Evolutionary conservation across 2,888 invertebrate species (phyloP), one percentile per base, ranked within the genome.

Genomic region (Chesias legatella): DNA sequence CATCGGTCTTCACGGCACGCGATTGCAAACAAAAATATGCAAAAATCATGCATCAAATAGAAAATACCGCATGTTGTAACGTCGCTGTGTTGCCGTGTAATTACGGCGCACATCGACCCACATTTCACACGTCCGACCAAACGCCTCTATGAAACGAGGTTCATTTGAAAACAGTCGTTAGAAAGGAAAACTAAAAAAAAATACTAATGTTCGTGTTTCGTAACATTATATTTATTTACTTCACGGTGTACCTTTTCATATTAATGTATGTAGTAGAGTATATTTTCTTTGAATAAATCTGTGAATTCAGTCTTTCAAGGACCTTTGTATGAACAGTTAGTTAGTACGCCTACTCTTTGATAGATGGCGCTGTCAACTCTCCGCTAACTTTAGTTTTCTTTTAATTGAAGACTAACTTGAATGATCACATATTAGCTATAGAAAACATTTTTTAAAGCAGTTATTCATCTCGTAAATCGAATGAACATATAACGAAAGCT

Each of bases 21-120:
- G 32, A 32, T 42, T 42, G 26, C 30, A 33, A 29, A 20, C 35
- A 8, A 6, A 39, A 8, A 32, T 41, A 35, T 36, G 34, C 39
- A 43, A 35, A 45, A 33, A 11, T 46, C 28, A 31, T 38, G 31
- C 38, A 33, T 27, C 26, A 36, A 10, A 33, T 20, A 21, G 8
- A 20, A 30, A 17, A 17, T 17, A 5, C 3, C 13, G 26, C 20
- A 22, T 38, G 33, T 41, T 33, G 38, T 33, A 41, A 43, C 17
- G 34, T n/a, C 22, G 30, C 22, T 9, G 23, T 46, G 36, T n/a
- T 24, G 25, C 22, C 29, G 26, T 29, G 28, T 42, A 48, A 47
- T 49, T 44, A 50, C 50, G 29, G 30, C 34, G 40, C 40, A 33
- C 38, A 35, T 33, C 44, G 47, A 50, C 52, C 52, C 47, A 52